Evolutionary conservation across 2,888 invertebrate species (phyloP), one percentile per base, ranked within the genome.

Genomic region (Erynnis tages): DNA sequence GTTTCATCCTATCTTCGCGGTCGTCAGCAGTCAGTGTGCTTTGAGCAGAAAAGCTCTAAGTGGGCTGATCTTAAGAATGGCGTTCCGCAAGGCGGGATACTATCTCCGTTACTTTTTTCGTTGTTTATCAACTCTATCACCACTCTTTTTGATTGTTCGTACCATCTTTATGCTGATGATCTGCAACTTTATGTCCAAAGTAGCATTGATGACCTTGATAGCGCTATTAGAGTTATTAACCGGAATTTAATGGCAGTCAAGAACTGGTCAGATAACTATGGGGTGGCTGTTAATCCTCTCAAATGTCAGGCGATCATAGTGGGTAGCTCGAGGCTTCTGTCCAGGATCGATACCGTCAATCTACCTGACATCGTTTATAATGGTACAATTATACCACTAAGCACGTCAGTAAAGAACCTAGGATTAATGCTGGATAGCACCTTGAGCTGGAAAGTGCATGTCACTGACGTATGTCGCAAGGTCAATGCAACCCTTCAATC

Each of bases 231-330:
- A 4, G 5, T 21, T 21, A 29, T 29, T 29, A 29, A n/a, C 3
- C 40, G 65, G 69, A 27, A 27, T 8, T 2, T 29, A 11, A 11
- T 10, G 2, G n/a, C 29, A 8, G 5, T 29, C 10, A 29, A 11
- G 10, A 29, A 10, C 8, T 38, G 38, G 38, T 38, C 23, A 4
- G n/a, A 23, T 7, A 7, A 23, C 4, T 38, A 11, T 11, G 38
- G 38, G 5, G 13, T 23, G n/a, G 14, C 38, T 6, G 23, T 38
- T 2, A 38, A 38, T 7, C 38, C 38, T 1, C 13, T 7, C 6
- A 38, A 38, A 11, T 38, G 38, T 23, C 38, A 38, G 4, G 38
- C n/a, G 11, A 38, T 38, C 4, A 3, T 37, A 6, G 21, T 37
- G 10, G 37, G 37, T 11, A 37, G 37, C 16, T 11, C 37, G 11